Conservation (phyloP, 2,797 vertebrate species). For the Cyprinella venusta region DNA sequence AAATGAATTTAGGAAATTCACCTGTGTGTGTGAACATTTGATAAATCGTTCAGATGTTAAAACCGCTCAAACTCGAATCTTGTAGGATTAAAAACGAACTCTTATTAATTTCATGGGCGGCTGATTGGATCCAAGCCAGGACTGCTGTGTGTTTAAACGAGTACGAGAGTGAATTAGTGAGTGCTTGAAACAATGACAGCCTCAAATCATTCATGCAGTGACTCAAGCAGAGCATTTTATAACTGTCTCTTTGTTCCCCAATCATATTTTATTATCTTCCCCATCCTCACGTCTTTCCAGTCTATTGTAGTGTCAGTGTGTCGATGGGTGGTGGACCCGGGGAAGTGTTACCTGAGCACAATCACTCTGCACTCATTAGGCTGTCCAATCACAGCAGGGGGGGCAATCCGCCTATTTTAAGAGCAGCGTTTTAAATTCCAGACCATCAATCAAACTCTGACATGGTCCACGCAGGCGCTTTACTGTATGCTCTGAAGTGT, state of each 20-base stretch:
- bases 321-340: conserved; percentile 11
- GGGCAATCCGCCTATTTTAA: conserved; percentile 61
- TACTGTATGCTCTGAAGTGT: background rate
- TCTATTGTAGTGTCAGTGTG: background rate
- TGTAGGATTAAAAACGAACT: conserved; percentile 54
- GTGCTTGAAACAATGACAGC: conserved; percentile 8
- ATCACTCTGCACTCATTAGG: conserved; percentile 67
- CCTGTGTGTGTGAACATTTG: too few species aligned
- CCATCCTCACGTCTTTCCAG: background rate
- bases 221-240: conserved; percentile 6
- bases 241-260: conserved; percentile 24
- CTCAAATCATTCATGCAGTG: conserved; percentile 18
- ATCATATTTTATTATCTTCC: conserved; percentile 5
- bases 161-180: conserved; percentile 22
- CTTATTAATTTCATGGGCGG: conserved; percentile 16
- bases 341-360: conserved; percentile 64
- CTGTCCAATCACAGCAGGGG: conserved; percentile 58
- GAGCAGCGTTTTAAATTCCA: conserved; percentile 22
- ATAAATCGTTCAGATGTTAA: too few species aligned
- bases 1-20: too few species aligned
- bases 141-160: conserved; percentile 52
- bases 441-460: conserved; percentile 38
- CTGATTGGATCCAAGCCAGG: conserved; percentile 53
- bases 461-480: background rate
- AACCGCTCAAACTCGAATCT: background rate